Percentiles rank a stretch among this genome's conserved stretches.
Conservation (phyloP, 2,113 vertebrate species). For the Chaetops frenatus region DNA sequence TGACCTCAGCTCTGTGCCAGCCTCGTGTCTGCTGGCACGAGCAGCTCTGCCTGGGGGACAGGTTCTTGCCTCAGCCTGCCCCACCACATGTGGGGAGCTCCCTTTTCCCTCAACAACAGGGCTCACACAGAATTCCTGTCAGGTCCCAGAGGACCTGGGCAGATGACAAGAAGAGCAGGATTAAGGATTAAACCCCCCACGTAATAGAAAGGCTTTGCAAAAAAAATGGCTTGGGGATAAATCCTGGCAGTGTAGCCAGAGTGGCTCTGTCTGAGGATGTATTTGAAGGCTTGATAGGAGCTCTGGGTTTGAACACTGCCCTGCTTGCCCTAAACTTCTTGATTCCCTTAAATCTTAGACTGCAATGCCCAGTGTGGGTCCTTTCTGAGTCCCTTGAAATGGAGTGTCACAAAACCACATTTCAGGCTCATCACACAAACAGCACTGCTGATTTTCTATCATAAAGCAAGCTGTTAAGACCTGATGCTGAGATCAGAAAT, state of each 20-base stretch:
- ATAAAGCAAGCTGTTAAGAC: neutral
- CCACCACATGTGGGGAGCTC: fast-evolving
- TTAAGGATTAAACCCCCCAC: fast-evolving
- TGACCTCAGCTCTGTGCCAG: neutral
- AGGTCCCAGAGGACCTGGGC: neutral
- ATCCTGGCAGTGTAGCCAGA: neutral
- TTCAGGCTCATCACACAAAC: neutral
- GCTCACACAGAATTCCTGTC: neutral
- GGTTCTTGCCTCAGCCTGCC: neutral
- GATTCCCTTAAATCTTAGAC: neutral
- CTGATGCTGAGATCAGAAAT: neutral
- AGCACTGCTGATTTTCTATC: neutral
- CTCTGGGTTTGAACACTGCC: neutral
- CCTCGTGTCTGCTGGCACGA: fast-evolving
- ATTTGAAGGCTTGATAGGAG: neutral
- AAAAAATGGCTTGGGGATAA: neutral
- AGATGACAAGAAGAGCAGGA: neutral
- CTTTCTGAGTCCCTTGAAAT: neutral
- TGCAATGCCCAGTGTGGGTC: neutral
- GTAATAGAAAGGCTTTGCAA: neutral
- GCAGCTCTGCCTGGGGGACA: neutral
- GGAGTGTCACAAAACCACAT: neutral
- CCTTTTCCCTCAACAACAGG: neutral
- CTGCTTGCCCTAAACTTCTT: neutral
- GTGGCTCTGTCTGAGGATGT: too few relatives aligned